These are phyloP conservation scores for Pelobates cultripes DNA, from an alignment of 2,797 vertebrate genomes.

Conservation along the genomic window DNA sequence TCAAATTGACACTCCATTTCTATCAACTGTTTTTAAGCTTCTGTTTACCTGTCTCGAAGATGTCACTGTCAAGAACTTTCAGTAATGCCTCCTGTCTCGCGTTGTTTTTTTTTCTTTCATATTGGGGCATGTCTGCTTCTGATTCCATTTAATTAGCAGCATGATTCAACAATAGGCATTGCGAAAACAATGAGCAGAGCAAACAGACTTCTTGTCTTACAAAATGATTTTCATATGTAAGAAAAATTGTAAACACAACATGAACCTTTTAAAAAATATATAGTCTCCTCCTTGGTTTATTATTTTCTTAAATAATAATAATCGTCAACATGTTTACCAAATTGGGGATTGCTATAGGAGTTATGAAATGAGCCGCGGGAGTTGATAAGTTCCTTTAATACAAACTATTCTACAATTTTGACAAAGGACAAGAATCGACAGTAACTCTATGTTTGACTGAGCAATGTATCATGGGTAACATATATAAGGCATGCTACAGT, in stretches of 20 bases:
- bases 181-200: neutral
- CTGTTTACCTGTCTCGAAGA: slow-evolving; percentile 4
- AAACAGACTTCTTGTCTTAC: neutral
- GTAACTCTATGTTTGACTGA: too few species aligned
- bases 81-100: neutral
- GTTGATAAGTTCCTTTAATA: too few species aligned
- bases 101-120: neutral
- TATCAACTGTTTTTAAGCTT: neutral
- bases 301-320: neutral
- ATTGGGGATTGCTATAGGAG: neutral
- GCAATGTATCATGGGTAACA: neutral
- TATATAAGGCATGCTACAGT: neutral
- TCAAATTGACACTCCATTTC: slow-evolving; percentile 4
- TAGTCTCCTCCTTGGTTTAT: neutral
- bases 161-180: slow-evolving; percentile 12
- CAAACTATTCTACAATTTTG: too few species aligned
- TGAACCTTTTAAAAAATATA: neutral
- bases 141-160: neutral
- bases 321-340: neutral
- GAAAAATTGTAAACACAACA: neutral
- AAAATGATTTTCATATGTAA: neutral
- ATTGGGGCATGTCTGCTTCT: slow-evolving; percentile 8
- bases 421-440: too few species aligned
- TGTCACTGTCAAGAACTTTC: neutral
- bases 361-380: neutral